A percentile compares a stretch with the other conserved stretches of the same genome.
These are phyloP conservation scores for Drosophila formosana DNA, from an alignment of 2,888 invertebrate genomes.

Conservation along the genomic window DNA sequence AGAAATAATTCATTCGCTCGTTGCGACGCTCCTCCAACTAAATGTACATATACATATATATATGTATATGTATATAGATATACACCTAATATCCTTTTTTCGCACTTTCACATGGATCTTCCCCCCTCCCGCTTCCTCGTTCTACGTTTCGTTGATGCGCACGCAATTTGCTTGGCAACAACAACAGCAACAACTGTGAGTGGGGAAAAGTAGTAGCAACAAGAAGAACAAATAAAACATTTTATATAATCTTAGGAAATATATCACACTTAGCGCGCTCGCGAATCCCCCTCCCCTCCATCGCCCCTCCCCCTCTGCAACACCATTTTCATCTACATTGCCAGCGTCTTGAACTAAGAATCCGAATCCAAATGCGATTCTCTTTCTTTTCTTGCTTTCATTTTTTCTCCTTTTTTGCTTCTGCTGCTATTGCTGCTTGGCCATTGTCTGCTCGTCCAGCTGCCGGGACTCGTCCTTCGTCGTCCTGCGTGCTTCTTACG, in stretches of 20 bases:
- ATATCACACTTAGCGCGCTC: slow-evolving; percentile 85
- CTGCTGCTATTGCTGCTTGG: slow-evolving; percentile 31
- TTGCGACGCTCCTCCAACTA: slow-evolving; percentile 47
- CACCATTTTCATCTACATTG: slow-evolving; percentile 51
- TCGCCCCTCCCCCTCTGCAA: neutral
- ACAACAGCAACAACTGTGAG: slow-evolving; percentile 32
- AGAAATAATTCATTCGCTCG: slow-evolving; percentile 78
- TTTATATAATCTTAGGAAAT: slow-evolving; percentile 85
- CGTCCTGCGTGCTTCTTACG: slow-evolving; percentile 34
- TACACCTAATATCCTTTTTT: slow-evolving; percentile 70
- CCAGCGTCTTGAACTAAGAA: slow-evolving; percentile 40
- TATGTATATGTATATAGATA: slow-evolving; percentile 23
- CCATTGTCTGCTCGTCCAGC: slow-evolving; percentile 65
- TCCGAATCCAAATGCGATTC: slow-evolving; percentile 61
- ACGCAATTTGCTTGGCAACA: slow-evolving; percentile 78
- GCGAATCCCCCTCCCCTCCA: slow-evolving; percentile 31
- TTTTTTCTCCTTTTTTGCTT: slow-evolving; percentile 12
- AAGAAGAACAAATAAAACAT: slow-evolving; percentile 82
- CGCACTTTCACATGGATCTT: slow-evolving; percentile 55
- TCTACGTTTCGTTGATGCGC: slow-evolving; percentile 46
- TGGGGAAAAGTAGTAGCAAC: slow-evolving; percentile 49
- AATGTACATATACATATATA: slow-evolving; percentile 14
- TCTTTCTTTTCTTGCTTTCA: slow-evolving; percentile 33
- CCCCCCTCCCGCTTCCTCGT: neutral
- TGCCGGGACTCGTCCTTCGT: slow-evolving; percentile 44